These are phyloP conservation scores for Grallaria varia DNA, from an alignment of 2,113 vertebrate species.

Conservation along the genomic window DNA sequence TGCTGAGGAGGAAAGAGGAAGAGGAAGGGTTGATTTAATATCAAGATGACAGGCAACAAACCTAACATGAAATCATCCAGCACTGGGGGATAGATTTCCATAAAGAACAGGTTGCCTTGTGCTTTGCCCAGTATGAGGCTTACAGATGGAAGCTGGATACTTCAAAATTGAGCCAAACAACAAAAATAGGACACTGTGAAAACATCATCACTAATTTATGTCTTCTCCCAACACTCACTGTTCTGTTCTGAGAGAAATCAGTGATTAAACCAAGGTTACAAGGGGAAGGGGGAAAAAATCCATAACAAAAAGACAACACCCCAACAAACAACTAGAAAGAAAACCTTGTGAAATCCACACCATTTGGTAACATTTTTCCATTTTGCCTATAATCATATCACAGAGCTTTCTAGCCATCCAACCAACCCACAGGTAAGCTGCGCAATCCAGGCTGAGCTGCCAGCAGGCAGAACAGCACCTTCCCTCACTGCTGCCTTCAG, in stretches of 20 bases:
- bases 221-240: neutral
- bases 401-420: neutral
- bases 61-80: neutral
- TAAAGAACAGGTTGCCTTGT: neutral
- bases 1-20: neutral
- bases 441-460: neutral
- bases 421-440: neutral
- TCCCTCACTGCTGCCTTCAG: neutral
- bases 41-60: neutral
- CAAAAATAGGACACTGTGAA: neutral
- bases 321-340: neutral
- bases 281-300: neutral
- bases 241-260: neutral
- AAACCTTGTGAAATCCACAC: neutral
- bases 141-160: neutral
- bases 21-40: neutral
- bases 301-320: neutral
- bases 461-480: neutral
- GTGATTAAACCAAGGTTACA: neutral
- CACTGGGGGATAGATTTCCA: neutral
- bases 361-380: neutral
- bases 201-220: constrained; percentile 7
- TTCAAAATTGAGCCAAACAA: constrained; percentile 1
- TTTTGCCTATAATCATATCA: neutral
- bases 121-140: neutral